Evolutionary conservation across 2,113 vertebrate species (phyloP).

Genomic region (Scartelaos histophorus): DNA sequence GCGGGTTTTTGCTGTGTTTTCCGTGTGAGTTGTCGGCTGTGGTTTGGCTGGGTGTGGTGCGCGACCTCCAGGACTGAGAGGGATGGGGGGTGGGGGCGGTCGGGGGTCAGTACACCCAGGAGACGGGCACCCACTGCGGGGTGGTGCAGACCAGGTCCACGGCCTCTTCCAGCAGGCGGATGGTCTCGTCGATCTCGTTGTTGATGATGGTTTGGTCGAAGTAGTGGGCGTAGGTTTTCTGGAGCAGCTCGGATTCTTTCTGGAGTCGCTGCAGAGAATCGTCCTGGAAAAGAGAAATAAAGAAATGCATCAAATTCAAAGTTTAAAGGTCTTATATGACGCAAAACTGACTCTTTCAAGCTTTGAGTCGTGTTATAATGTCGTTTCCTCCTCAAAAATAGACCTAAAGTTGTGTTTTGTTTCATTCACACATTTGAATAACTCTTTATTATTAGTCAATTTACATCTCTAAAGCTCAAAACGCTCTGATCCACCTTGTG

Average conservation of each 20-base stretch:
- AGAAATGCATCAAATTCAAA: slow-evolving; percentile 4
- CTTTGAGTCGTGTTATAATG: no score
- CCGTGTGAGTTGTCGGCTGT: slow-evolving; percentile 26
- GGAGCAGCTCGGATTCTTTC: slow-evolving; percentile 97
- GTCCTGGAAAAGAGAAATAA: slow-evolving; percentile 75
- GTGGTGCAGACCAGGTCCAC: slow-evolving; percentile 97
- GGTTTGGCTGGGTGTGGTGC: slow-evolving; percentile 13
- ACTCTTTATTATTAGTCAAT: no score
- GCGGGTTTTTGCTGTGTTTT: slow-evolving; percentile 47
- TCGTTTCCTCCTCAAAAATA: no score
- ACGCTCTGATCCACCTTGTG: no score
- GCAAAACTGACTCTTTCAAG: no score
- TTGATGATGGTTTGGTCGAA: slow-evolving; percentile 99
- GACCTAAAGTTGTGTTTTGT: no score
- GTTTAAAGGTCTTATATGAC: no score
- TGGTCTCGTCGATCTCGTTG: slow-evolving; percentile 99
- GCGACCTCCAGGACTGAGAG: background rate
- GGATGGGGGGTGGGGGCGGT: background rate
- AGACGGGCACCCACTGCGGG: slow-evolving; percentile 96
- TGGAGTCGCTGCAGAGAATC: slow-evolving; percentile 98
- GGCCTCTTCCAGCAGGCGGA: slow-evolving; percentile 97
- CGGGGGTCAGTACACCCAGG: slow-evolving; percentile 93
- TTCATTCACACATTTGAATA: no score
- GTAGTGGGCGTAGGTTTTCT: slow-evolving; percentile 98
- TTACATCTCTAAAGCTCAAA: no score